phyloP scores from a whole-genome alignment of 2,888 invertebrate species.

The Drosophila quasianomalipes region DNA sequence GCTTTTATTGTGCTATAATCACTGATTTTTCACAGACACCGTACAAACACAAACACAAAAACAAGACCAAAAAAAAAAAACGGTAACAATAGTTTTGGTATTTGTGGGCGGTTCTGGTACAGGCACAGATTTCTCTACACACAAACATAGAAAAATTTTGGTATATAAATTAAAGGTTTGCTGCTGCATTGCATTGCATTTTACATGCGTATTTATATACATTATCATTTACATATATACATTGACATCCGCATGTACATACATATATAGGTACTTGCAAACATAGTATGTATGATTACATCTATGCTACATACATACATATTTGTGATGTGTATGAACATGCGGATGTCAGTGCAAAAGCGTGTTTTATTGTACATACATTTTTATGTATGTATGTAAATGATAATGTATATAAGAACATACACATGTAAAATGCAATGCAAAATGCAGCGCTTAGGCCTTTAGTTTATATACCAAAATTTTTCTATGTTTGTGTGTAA shows the following conservation, averaged over 20 bases:
- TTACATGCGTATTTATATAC: conserved; percentile 11
- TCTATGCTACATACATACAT: conserved; percentile 7
- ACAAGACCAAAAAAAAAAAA: neutral
- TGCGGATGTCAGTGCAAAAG: conserved; percentile 27
- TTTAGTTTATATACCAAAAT: conserved; percentile 6
- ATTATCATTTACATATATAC: conserved; percentile 30
- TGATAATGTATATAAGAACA: conserved; percentile 18
- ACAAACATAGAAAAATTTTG: conserved; percentile 6
- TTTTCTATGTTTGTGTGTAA: conserved; percentile 5
- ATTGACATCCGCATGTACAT: no score
- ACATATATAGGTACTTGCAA: conserved; percentile 10
- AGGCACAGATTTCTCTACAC: conserved; percentile 19
- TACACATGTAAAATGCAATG: conserved; percentile 31
- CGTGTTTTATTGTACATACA: conserved; percentile 12
- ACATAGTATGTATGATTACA: conserved; percentile 13
- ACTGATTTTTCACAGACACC: conserved; percentile 40
- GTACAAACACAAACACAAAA: conserved; percentile 43
- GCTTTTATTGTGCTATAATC: no score
- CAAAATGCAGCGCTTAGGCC: conserved; percentile 36
- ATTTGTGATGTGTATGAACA: conserved; percentile 15
- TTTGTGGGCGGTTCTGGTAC: conserved; percentile 19
- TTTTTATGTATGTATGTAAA: conserved; percentile 25
- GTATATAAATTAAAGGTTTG: conserved; percentile 15
- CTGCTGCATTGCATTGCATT: conserved; percentile 41
- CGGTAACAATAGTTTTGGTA: conserved; percentile 32